A percentile compares a stretch with the other conserved stretches of the same genome.
Evolutionary conservation across 2,113 vertebrate species (phyloP).

Genomic region (Barbus barbus): DNA sequence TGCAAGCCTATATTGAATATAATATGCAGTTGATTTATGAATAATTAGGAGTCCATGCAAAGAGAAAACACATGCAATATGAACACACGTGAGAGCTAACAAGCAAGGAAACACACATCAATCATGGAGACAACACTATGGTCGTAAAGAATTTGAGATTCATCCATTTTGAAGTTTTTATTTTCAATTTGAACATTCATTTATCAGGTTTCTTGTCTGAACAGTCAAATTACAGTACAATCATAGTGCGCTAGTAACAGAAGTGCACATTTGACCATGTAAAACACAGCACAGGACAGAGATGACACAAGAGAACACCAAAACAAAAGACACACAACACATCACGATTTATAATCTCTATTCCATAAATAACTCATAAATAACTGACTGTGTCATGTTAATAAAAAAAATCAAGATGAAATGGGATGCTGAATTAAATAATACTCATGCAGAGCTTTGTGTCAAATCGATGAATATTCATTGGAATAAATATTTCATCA

Average conservation of each 20-base stretch:
- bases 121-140: constrained; percentile 67
- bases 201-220: constrained; percentile 64
- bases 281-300: constrained; percentile 21
- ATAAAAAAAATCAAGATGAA: constrained; percentile 5
- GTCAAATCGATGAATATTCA: constrained; percentile 17
- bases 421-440: constrained; percentile 22
- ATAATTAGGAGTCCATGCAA: neutral
- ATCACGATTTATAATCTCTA: neutral
- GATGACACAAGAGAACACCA: constrained; percentile 23
- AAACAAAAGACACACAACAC: constrained; percentile 24
- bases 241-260: constrained; percentile 72
- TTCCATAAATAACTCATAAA: neutral
- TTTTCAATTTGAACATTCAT: constrained; percentile 57
- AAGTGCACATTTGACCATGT: constrained; percentile 13
- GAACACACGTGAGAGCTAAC: constrained; percentile 19
- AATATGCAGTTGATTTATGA: neutral
- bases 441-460: constrained; percentile 16
- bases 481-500: constrained; percentile 38
- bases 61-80: constrained; percentile 54
- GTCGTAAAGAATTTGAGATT: constrained; percentile 74
- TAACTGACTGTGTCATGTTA: neutral
- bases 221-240: constrained; percentile 80
- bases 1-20: neutral
- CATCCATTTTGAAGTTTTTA: constrained; percentile 65
- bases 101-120: constrained; percentile 29